Base-by-base conservation (phyloP, 1,140 invertebrate species). In the Ostrea denselamellosa region DNA sequence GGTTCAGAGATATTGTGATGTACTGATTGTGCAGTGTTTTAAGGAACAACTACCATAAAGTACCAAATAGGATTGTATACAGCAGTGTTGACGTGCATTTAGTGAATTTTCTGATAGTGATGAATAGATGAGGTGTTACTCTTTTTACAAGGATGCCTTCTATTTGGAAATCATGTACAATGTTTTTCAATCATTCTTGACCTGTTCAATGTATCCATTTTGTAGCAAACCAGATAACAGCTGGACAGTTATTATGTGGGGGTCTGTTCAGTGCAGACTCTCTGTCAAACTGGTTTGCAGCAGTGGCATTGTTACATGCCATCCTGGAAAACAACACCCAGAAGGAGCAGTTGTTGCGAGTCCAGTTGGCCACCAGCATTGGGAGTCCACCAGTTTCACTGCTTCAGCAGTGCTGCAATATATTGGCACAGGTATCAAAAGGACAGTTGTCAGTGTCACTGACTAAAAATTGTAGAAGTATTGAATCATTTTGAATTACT, bases 221-320 rank as follows among this genome's bases (percentile, higher is more conserved):
- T 91, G 28, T 87, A 94, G 93, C 91, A 22, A 94, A 93, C 85
- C 92, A 93, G 22, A 94, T 96, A 82, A 96, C 96, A 65, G 95
- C 96, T 62, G 98, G 99, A 0, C 98, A 99, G 95, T 95, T 99
- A n/a, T 95, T 99, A 4, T 99, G 98, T 93, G 97, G 97, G 25
- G 98, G 99, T 0, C 95, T 99, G 17, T 99, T 99, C 94, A 98
- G 97, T 81, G 95, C 96, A 0, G 98, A 99, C 94, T 95, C 97
- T 22, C 95, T 98, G n/a, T 98, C 97, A n/a, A 99, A 98, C 94
- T 99, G 99, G 99, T 98, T 99, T 95, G 97, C 98, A 0, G 96
- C 98, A 0, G 97, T 99, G 7, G 97, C 98, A 14, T 95, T 99
- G 19, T 97, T 98, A 91, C 98, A 99, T 92, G 97, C 97, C 0